Base-by-base conservation (phyloP, 2,797 vertebrate genomes). In the Phaenicophaeus curvirostris region DNA sequence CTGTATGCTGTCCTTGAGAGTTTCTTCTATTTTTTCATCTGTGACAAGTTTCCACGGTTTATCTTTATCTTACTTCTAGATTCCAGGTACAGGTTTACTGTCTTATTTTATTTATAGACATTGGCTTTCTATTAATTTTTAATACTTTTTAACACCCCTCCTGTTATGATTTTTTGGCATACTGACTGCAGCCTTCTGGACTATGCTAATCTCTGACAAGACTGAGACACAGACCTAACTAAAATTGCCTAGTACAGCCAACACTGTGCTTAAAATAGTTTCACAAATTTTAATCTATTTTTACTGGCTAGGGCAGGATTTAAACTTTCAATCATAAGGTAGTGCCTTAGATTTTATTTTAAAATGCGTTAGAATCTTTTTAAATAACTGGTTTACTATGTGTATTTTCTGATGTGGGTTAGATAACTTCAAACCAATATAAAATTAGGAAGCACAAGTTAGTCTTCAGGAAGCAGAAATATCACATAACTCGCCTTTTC, bases 141-240 rank as follows among this genome's bases (percentile, higher is more conserved):
- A 94, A 96, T 96, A 95, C 89, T 96, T 94, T 97, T 96, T 95
- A 95, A 94, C 95, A 74, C 90, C 94, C 90, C 94, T 95, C 95
- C 96, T 97, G 96, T 96, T 97, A 87, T n/a, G 48, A 94, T 94
- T 97, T 97, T 96, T 96, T 97, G 97, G 96, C 96, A 71, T 95
- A 75, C 84, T 87, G 78, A 87, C 87, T 77, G 79, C 96, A 97
- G 97, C 97, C 97, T 98, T 98, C 97, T 97, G 97, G 97, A 97
- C 97, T 97, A 96, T 93, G 97, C 95, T 97, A 97, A 98, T 97
- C 97, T 97, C 91, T 97, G 97, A 97, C 96, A 98, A 97, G 97
- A 85, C 96, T 96, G 96, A 97, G 96, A 96, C 96, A 95, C 89
- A 97, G 95, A 96, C 96, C 97, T 96, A 96, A 96, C 94, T 96